phyloP scores from a whole-genome alignment of 2,888 invertebrate genomes.

The Sinotaia quadrata region DNA sequence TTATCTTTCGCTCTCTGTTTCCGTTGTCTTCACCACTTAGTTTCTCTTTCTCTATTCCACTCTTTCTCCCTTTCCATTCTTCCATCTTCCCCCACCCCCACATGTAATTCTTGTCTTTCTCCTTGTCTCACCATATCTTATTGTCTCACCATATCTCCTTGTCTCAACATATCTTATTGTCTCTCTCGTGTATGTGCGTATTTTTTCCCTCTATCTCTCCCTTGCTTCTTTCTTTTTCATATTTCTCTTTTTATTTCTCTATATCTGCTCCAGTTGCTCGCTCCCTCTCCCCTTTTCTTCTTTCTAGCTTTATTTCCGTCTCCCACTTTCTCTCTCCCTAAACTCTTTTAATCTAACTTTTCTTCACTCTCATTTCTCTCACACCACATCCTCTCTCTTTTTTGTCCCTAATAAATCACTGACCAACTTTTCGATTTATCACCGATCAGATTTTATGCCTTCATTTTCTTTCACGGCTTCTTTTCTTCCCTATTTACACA shows the following conservation, averaged over 20 bases:
- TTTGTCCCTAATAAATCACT: too few species aligned
- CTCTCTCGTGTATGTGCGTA: slow-evolving; percentile 24
- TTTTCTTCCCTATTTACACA: too few species aligned
- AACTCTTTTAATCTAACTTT: too few species aligned
- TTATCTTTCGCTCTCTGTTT: slow-evolving; percentile 18
- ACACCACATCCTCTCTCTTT: too few species aligned
- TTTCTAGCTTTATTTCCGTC: not conserved
- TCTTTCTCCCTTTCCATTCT: slow-evolving; percentile 13
- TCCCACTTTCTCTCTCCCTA: too few species aligned
- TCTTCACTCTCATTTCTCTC: not conserved
- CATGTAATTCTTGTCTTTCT: slow-evolving; percentile 10
- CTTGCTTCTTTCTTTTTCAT: slow-evolving; percentile 1
- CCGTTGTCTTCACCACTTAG: too few species aligned
- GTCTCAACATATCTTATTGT: slow-evolving; percentile 27
- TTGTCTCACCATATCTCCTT: slow-evolving; percentile 20
- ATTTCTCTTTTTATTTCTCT: slow-evolving; percentile 6
- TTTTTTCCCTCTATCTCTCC: slow-evolving; percentile 18
- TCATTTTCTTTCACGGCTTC: too few species aligned
- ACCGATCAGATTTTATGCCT: too few species aligned
- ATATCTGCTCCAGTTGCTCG: slow-evolving; percentile 1
- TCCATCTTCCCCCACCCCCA: slow-evolving; percentile 17
- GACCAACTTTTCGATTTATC: too few species aligned
- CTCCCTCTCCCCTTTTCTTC: slow-evolving; percentile 1
- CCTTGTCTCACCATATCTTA: not conserved
- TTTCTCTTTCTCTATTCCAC: slow-evolving; percentile 14